Evolutionary conservation across 2,113 vertebrate genomes (phyloP), one percentile per base, ranked within the genome.

Genomic region (Anthoscopus minutus): DNA sequence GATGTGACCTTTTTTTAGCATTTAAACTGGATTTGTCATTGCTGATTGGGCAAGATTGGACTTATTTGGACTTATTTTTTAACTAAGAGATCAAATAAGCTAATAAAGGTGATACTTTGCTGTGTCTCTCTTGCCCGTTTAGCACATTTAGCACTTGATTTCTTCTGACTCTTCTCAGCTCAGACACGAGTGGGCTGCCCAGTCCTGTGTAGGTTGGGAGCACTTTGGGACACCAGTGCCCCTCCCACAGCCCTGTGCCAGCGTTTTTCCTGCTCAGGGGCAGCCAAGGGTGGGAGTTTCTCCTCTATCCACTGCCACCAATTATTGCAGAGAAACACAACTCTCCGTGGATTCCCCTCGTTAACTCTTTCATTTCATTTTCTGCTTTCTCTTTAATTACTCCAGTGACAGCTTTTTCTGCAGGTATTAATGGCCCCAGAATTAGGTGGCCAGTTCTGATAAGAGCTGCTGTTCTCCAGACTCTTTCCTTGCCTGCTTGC

Each of bases 41-140:
- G 65, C 45, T 33, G 80, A 2, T 81, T 50, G 77, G 53, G 51
- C 35, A 56, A 96, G 86, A 79, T 7, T n/a, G n/a, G n/a, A n/a
- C n/a, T n/a, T n/a, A n/a, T 57, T 74, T 12, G 89, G 96, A 93
- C 48, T 47, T 88, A 48, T n/a, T 96, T 97, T 97, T 94, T 86
- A 81, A 94, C 47, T 21, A 73, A 94, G 90, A 54, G 35, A 48
- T 65, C 9, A 27, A 82, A 38, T 6, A 14, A 64, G 38, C 27
- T n/a, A 60, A 64, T 69, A 79, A 78, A 94, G 47, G 24, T 13
- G 38, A 30, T 33, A 19, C 15, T 86, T 45, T 51, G 31, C 22
- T 60, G 15, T 37, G 23, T 48, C 24, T 42, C 53, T 47, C 56
- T 77, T 70, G 50, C 70, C 38, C 35, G 0, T 66, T 80, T 73